phyloP scores from a whole-genome alignment of 2,113 vertebrate species.

The Nematolebias whitei region DNA sequence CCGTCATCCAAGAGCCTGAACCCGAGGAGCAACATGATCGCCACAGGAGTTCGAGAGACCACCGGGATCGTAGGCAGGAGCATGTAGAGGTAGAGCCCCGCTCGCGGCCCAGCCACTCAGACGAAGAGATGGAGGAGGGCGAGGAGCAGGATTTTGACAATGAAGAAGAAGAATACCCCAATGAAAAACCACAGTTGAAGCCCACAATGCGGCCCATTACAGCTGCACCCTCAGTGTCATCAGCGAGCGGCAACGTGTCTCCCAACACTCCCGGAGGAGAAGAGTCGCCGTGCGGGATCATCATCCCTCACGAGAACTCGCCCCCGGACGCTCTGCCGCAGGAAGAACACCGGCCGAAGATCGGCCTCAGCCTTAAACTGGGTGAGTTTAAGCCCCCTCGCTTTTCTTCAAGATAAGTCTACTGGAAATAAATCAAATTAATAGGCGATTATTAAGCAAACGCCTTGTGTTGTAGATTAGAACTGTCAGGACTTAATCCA shows the following conservation, averaged over 20 bases:
- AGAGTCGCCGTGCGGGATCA: constrained; percentile 97
- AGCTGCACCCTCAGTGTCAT: constrained; percentile 94
- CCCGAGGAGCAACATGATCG: constrained; percentile 90
- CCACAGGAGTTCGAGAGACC: constrained; percentile 69
- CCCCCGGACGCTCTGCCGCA: constrained; percentile 91
- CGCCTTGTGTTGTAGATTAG: too few species aligned
- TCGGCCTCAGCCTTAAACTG: constrained; percentile 96
- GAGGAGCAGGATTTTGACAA: constrained; percentile 90
- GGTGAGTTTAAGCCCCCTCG: constrained; percentile 75
- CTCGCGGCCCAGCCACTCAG: constrained; percentile 79
- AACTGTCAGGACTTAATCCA: too few species aligned
- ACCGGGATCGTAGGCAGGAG: constrained; percentile 86
- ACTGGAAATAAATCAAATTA: too few species aligned
- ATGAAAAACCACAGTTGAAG: constrained; percentile 91
- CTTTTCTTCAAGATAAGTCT: background rate
- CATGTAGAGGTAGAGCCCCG: constrained; percentile 78
- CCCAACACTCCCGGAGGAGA: constrained; percentile 93
- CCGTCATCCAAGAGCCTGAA: constrained; percentile 90
- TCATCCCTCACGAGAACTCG: constrained; percentile 98
- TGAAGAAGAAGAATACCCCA: constrained; percentile 87
- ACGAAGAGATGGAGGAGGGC: constrained; percentile 89
- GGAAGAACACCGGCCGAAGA: constrained; percentile 94
- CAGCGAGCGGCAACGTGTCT: constrained; percentile 92
- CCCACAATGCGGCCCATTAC: constrained; percentile 95
- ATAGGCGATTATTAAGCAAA: too few species aligned